These are phyloP conservation scores for Drosophila orosa DNA, from an alignment of 1,140 invertebrate species.

Conservation along the genomic window DNA sequence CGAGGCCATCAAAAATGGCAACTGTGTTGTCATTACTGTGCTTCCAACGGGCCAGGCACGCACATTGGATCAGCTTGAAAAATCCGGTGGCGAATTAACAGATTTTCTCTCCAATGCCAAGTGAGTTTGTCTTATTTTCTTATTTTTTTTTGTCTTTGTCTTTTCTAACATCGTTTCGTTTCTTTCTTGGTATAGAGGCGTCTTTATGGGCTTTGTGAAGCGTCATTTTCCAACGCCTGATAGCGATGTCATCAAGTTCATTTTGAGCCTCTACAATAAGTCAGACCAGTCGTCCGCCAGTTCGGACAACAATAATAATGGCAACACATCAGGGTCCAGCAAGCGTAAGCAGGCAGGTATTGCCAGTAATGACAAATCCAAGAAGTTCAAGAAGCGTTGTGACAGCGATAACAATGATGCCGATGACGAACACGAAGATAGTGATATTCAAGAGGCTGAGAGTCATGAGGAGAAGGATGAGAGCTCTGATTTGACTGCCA, in stretches of 20 bases:
- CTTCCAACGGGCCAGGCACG: conserved; percentile 99
- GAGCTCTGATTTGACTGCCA: too few relatives aligned
- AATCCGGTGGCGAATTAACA: conserved; percentile 96
- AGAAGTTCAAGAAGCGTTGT: conserved; percentile 61
- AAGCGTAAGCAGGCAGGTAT: conserved; percentile 39
- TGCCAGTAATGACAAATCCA: conserved; percentile 30
- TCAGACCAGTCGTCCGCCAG: conserved; percentile 22
- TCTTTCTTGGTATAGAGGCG: conserved; percentile 87
- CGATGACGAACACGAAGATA: conserved; percentile 47
- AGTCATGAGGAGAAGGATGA: too few relatives aligned
- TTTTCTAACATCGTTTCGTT: too few relatives aligned
- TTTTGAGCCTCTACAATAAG: conserved; percentile 89
- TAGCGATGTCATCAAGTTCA: conserved; percentile 91
- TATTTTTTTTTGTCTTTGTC: neutral
- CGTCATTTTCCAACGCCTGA: conserved; percentile 98
- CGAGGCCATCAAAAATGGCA: conserved; percentile 97
- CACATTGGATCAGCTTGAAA: too few relatives aligned
- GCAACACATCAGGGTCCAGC: neutral
- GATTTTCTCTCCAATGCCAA: conserved; percentile 99
- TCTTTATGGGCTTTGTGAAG: conserved; percentile 97
- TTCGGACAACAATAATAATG: conserved; percentile 30
- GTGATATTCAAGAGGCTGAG: conserved; percentile 65
- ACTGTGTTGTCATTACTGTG: conserved; percentile 99
- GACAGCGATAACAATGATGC: conserved; percentile 48
- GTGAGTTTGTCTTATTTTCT: conserved; percentile 85